Evolutionary conservation across 2,113 vertebrate genomes (phyloP).

Genomic region (Syrmaticus mikado): DNA sequence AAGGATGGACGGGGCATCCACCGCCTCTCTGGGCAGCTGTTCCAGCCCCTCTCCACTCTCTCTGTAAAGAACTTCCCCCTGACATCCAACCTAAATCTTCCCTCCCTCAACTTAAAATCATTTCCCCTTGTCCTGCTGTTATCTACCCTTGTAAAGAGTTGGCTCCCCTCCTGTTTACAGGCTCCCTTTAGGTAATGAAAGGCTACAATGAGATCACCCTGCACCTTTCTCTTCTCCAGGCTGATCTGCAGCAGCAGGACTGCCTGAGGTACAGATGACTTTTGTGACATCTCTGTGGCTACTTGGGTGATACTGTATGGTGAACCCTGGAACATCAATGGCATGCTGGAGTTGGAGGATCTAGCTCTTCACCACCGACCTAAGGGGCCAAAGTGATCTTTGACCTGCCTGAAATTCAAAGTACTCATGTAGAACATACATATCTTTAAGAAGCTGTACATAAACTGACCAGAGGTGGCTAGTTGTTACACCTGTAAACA

Average conservation of each 20-base stretch:
- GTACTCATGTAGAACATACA: accelerated
- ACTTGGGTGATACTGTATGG: neutral
- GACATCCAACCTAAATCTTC: too few species aligned
- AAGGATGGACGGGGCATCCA: too few species aligned
- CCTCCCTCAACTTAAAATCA: too few species aligned
- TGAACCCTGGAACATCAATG: neutral
- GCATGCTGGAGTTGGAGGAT: neutral
- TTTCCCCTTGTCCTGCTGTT: too few species aligned
- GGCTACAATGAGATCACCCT: too few species aligned
- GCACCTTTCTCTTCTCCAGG: too few species aligned
- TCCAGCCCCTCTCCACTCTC: too few species aligned
- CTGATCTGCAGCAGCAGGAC: neutral
- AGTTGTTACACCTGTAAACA: neutral
- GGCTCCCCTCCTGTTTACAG: too few species aligned
- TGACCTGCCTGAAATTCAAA: neutral
- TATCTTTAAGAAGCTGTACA: neutral
- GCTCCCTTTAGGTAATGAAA: too few species aligned
- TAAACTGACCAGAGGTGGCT: neutral
- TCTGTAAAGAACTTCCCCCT: too few species aligned
- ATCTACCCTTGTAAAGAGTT: too few species aligned
- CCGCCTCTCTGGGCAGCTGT: too few species aligned
- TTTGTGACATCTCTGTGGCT: neutral
- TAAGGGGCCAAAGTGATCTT: neutral
- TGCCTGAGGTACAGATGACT: neutral
- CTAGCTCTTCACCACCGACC: neutral